Evolutionary conservation across 2,113 vertebrate genomes (phyloP).

Genomic region (Hippoglossus stenolepis): DNA sequence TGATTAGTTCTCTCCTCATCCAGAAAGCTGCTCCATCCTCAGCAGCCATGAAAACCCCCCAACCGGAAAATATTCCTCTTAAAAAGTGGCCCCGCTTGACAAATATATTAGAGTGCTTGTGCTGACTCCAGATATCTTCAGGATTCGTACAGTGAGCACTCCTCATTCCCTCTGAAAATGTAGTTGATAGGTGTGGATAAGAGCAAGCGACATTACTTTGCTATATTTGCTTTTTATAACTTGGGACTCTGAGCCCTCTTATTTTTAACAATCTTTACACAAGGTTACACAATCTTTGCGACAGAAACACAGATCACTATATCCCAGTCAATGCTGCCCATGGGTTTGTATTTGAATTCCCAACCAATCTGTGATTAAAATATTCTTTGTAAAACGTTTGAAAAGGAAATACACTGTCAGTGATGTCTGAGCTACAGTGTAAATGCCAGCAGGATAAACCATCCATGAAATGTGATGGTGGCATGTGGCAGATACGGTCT

Average conservation of each 20-base stretch:
- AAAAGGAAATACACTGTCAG: conserved; percentile 22
- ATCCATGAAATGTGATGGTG: conserved; percentile 62
- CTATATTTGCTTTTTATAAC: conserved; percentile 26
- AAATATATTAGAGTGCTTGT: conserved; percentile 53
- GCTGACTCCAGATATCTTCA: conserved; percentile 66
- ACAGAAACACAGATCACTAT: background rate
- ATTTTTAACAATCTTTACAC: background rate
- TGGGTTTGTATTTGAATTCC: background rate
- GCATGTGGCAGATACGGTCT: conserved; percentile 20
- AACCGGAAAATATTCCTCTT: conserved; percentile 69
- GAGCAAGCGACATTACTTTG: conserved; percentile 31
- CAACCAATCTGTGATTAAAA: conserved; percentile 11
- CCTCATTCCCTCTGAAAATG: conserved; percentile 24
- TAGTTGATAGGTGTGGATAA: conserved; percentile 20
- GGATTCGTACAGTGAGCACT: conserved; percentile 33
- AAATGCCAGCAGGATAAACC: conserved; percentile 61
- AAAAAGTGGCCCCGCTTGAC: conserved; percentile 60
- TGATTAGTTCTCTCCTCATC: conserved; percentile 70
- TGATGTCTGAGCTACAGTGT: conserved; percentile 20
- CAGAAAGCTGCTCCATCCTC: conserved; percentile 55
- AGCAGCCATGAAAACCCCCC: conserved; percentile 65
- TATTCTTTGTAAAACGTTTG: conserved; percentile 20
- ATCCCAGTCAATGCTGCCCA: background rate
- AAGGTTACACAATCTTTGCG: background rate
- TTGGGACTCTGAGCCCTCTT: background rate